Conservation (phyloP, 2,113 vertebrate genomes). For the Oryzias melastigma region DNA sequence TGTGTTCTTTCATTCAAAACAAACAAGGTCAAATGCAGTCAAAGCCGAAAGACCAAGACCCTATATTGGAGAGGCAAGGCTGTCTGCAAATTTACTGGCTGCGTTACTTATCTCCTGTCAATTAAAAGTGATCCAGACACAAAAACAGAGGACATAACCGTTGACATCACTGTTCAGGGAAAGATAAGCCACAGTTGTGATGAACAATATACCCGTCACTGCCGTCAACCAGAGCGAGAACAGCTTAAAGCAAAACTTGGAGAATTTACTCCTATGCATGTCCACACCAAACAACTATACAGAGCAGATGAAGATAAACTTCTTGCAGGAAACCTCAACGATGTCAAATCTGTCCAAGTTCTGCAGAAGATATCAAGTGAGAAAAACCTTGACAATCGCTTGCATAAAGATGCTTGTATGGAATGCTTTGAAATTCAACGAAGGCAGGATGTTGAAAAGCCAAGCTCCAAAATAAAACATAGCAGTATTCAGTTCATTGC, state of each 20-base stretch:
- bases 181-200: background rate
- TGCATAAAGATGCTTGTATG: slow-evolving; percentile 2
- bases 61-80: background rate
- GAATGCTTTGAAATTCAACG: slow-evolving; percentile 4
- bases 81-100: slow-evolving; percentile 1
- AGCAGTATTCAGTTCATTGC: background rate
- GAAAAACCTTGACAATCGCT: background rate
- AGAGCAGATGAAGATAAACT: slow-evolving; percentile 1
- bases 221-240: background rate
- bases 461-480: slow-evolving; percentile 3
- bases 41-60: background rate
- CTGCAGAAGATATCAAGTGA: background rate
- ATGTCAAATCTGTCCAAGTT: background rate
- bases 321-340: background rate
- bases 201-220: background rate
- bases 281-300: background rate
- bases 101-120: background rate
- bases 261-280: background rate
- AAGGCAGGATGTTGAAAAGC: background rate
- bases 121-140: background rate
- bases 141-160: background rate
- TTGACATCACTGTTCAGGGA: background rate
- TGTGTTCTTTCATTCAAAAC: background rate
- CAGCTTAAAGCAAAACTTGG: background rate
- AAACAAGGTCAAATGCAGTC: background rate